Evolutionary conservation across 2,113 vertebrate genomes (phyloP).

Genomic region (Junco hyemalis): DNA sequence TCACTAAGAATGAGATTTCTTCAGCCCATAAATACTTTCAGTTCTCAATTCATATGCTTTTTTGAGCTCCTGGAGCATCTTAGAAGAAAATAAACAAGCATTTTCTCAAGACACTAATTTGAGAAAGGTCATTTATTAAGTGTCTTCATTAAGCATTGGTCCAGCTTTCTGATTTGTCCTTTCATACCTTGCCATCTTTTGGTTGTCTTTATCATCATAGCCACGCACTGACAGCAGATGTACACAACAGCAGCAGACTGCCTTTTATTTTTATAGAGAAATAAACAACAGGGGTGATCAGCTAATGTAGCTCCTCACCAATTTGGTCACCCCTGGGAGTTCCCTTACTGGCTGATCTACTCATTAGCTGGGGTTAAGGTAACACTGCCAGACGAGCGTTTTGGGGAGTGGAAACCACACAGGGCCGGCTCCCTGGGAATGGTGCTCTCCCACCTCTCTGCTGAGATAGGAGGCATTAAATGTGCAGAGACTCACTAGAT

Average conservation of each 20-base stretch:
- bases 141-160: not conserved
- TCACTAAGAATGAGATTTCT: not conserved
- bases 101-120: not conserved
- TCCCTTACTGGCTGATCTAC: not conserved
- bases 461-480: not conserved
- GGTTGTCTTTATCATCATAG: not conserved
- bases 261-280: constrained; percentile 18
- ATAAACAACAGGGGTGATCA: not conserved
- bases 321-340: not conserved
- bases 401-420: not conserved
- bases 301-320: constrained; percentile 1
- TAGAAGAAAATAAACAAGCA: not conserved
- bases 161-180: not conserved
- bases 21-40: not conserved
- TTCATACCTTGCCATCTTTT: not conserved
- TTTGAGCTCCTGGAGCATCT: not conserved
- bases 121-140: not conserved
- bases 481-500: not conserved
- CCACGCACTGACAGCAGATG: not conserved
- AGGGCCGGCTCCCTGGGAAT: not conserved
- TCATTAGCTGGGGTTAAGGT: not conserved
- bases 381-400: not conserved
- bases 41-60: not conserved
- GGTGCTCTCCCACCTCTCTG: not conserved
- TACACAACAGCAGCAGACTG: not conserved